Conservation (phyloP, 2,113 vertebrate species). For the Zapus hudsonius region DNA sequence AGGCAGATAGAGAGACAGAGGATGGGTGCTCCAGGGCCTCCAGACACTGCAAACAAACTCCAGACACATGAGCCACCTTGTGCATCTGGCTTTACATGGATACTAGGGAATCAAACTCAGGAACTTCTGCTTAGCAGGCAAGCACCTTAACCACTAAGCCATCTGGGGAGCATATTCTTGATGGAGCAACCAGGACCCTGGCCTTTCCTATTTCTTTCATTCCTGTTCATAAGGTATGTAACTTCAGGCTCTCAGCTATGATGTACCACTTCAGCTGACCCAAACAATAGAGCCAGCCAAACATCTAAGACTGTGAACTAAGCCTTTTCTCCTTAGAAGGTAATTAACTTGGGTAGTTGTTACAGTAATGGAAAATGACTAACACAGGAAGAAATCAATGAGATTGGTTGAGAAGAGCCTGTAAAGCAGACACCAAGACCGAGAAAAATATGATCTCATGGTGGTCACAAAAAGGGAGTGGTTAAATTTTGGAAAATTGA, state of each 20-base stretch:
- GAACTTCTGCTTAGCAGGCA: too few species aligned
- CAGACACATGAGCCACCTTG: too few species aligned
- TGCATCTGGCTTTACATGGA: too few species aligned
- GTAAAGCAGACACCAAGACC: not conserved
- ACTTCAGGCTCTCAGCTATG: fast-evolving
- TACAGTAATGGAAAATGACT: not conserved
- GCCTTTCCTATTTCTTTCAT: not conserved
- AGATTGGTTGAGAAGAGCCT: not conserved
- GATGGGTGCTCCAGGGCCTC: too few species aligned
- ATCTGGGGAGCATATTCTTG: too few species aligned
- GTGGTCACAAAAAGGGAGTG: not conserved
- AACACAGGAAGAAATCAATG: not conserved
- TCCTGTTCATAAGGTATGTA: not conserved
- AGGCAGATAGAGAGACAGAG: too few species aligned
- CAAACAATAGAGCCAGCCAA: too few species aligned
- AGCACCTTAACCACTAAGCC: too few species aligned
- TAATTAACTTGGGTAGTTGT: not conserved
- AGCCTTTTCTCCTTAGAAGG: not conserved
- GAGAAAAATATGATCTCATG: not conserved
- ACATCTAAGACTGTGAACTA: not conserved
- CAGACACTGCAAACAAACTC: too few species aligned
- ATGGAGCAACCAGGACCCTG: not conserved
- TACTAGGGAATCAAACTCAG: too few species aligned
- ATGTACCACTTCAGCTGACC: not conserved
- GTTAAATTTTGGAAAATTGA: not conserved